phyloP scores from a whole-genome alignment of 1,140 invertebrate species.

The Adelges cooleyi region DNA sequence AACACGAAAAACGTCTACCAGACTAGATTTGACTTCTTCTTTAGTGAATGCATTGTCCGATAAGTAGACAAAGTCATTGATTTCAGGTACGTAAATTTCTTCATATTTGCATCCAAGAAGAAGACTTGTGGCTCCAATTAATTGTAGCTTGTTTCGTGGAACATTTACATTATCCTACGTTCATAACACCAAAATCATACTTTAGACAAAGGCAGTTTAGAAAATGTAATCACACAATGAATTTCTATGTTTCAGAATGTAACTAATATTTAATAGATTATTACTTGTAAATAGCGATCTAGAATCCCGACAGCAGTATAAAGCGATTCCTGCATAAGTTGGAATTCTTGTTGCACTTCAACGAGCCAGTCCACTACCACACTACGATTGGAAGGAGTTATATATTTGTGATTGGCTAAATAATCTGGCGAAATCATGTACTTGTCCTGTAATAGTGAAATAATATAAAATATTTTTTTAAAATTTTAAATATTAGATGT shows the following conservation, averaged over 20 bases:
- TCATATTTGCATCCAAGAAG: conserved; percentile 92
- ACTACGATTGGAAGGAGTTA: conserved; percentile 73
- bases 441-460: conserved; percentile 39
- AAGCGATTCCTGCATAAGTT: conserved; percentile 78
- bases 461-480: not conserved
- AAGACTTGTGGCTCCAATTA: conserved; percentile 83
- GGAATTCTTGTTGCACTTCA: conserved; percentile 81
- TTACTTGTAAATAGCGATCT: conserved; percentile 82
- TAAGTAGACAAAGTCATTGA: conserved; percentile 83
- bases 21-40: conserved; percentile 71
- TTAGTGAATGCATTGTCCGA: conserved; percentile 79
- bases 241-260: not conserved
- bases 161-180: conserved; percentile 42
- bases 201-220: not conserved
- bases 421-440: conserved; percentile 50
- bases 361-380: conserved; percentile 89
- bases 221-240: conserved; percentile 3
- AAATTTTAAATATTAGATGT: not conserved
- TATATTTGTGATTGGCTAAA: conserved; percentile 47
- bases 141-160: conserved; percentile 60
- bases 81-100: conserved; percentile 81
- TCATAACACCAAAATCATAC: not conserved
- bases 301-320: conserved; percentile 79
- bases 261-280: not conserved
- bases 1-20: conserved; percentile 59